Evolutionary conservation across 2,113 vertebrate species (phyloP), one percentile per base, ranked within the genome.

Genomic region (Phalacrocorax aristotelis): DNA sequence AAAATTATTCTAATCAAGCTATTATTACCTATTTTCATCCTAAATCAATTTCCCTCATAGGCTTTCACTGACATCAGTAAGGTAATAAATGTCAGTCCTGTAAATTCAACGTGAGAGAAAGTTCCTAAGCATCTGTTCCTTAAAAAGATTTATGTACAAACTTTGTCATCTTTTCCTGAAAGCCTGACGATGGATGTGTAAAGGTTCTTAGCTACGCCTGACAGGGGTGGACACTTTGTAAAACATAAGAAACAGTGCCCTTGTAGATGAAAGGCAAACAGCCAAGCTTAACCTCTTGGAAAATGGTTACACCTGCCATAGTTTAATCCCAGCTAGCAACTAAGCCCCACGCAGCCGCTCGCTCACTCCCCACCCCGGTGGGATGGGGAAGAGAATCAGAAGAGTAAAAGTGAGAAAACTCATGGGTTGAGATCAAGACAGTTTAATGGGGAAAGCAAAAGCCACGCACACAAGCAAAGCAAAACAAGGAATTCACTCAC

Each of bases 1-100:
- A 95, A 83, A 95, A 95, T 93, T 0, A 92, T 94, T 96, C 40
- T 71, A 75, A 95, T 97, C 75, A 92, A 95, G 54, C 29, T 96
- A 69, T 88, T 94, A 91, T 77, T 79, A 89, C 32, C 49, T 77
- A 71, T 96, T 96, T 97, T 89, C 42, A 81, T 75, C 61, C 54
- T 81, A 95, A 96, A 96, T 94, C 75, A 90, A 72, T 96, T 94
- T 57, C 27, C 14, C 68, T 95, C 23, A 15, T 44, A 21, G 55
- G n/a, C 17, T 93, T 82, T 49, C 89, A 57, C 48, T 91, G 60
- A 49, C 95, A 84, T 91, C 86, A 61, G 69, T 77, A 85, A 88
- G 29, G 75, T 83, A 87, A 90, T 96, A 97, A 95, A 93, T 29
- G 17, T 82, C 95, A 95, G 61, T 65, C 36, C 78, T 72, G 65